A percentile compares a stretch with the other conserved stretches of the same genome.
Evolutionary conservation across 2,888 invertebrate genomes (phyloP).

Genomic region (Autographa gamma): DNA sequence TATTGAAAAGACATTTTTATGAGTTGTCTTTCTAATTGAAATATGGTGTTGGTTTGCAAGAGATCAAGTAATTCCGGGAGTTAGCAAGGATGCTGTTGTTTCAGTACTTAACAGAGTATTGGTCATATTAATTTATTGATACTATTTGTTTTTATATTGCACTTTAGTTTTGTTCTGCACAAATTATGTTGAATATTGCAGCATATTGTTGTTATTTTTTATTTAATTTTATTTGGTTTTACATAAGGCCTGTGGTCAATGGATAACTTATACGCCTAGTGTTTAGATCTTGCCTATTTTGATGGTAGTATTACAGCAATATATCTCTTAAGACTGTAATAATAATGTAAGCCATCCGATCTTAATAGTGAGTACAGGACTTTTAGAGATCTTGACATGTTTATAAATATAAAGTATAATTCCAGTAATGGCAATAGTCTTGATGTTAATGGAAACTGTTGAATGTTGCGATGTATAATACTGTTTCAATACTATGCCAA

Average conservation of each 20-base stretch:
- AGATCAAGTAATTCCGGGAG: slow-evolving; percentile 35
- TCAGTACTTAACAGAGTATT: slow-evolving; percentile 66
- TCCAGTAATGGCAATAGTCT: slow-evolving; percentile 44
- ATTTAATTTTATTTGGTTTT: slow-evolving; percentile 61
- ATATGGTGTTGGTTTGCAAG: slow-evolving; percentile 44
- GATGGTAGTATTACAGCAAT: slow-evolving; percentile 49
- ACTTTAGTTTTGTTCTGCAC: slow-evolving; percentile 70
- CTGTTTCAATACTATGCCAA: slow-evolving; percentile 61
- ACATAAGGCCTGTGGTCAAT: slow-evolving; percentile 50
- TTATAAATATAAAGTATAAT: slow-evolving; percentile 52
- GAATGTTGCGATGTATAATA: slow-evolving; percentile 49
- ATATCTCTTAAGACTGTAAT: slow-evolving; percentile 51
- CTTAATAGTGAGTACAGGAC: slow-evolving; percentile 46
- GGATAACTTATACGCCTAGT: slow-evolving; percentile 35
- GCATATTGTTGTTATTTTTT: slow-evolving; percentile 59
- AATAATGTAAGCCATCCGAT: slow-evolving; percentile 42
- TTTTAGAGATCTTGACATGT: slow-evolving; percentile 54
- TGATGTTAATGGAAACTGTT: slow-evolving; percentile 54
- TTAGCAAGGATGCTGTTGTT: slow-evolving; percentile 31
- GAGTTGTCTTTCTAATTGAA: slow-evolving; percentile 44
- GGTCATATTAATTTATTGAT: slow-evolving; percentile 61
- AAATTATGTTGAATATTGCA: slow-evolving; percentile 59
- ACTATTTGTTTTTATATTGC: slow-evolving; percentile 63
- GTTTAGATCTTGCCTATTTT: slow-evolving; percentile 49
- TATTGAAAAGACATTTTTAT: slow-evolving; percentile 49